Percentiles rank a stretch among this genome's conserved stretches.
Conservation (phyloP, 2,888 invertebrate species). For the Agonum fuliginosum region DNA sequence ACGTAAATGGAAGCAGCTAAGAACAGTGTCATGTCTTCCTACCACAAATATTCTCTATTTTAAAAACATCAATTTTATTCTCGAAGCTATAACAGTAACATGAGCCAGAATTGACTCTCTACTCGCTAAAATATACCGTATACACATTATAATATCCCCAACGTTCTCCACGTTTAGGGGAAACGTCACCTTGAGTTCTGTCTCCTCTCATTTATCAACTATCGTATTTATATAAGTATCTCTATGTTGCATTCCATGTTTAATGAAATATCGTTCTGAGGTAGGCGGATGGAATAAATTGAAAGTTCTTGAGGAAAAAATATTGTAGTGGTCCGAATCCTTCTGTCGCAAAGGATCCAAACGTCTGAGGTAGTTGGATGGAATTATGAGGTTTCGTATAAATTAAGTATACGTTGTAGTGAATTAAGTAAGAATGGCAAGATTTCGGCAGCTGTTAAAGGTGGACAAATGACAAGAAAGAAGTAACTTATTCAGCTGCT, state of each 20-base stretch:
- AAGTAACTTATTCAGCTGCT: conserved; percentile 70
- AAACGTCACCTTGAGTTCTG: conserved; percentile 16
- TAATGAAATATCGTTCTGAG: conserved; percentile 73
- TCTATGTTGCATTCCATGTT: conserved; percentile 29
- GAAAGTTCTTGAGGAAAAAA: conserved; percentile 66
- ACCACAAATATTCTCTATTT: conserved; percentile 55
- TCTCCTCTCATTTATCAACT: conserved; percentile 22
- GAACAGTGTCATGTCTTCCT: conserved; percentile 56
- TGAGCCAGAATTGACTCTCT: conserved; percentile 15
- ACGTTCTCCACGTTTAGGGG: conserved; percentile 4
- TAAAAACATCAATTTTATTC: conserved; percentile 55
- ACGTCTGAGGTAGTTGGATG: conserved; percentile 76
- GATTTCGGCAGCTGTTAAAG: conserved; percentile 51
- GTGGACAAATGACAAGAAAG: conserved; percentile 16
- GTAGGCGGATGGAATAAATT: conserved; percentile 83
- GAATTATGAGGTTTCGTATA: conserved; percentile 71
- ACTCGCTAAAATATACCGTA: conserved; percentile 60
- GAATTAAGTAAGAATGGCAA: conserved; percentile 44
- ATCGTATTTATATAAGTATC: conserved; percentile 25
- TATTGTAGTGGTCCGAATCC: conserved; percentile 18
- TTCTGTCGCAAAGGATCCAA: neutral
- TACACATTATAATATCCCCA: conserved; percentile 52
- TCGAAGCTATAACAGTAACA: conserved; percentile 57
- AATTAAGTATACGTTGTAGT: conserved; percentile 42
- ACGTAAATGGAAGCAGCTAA: conserved; percentile 52